phyloP scores from a whole-genome alignment of 2,888 invertebrate genomes.

The Coelinius sp. region DNA sequence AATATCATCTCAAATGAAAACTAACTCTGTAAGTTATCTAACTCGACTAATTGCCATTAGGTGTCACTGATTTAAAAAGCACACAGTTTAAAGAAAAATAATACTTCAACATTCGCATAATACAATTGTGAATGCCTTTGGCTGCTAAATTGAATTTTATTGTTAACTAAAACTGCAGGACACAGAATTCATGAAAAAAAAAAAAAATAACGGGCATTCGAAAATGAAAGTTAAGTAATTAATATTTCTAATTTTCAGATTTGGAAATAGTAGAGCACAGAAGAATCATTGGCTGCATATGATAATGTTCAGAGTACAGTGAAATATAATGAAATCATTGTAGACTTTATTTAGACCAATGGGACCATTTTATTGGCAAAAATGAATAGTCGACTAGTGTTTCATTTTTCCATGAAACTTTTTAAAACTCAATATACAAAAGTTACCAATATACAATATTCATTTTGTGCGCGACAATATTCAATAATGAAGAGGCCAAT shows the following conservation, averaged over 20 bases:
- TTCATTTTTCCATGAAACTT: neutral
- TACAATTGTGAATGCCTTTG: neutral
- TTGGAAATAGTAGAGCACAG: slow-evolving; percentile 58
- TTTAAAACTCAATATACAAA: slow-evolving; percentile 7
- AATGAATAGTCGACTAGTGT: slow-evolving; percentile 8
- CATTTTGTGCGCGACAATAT: slow-evolving; percentile 32
- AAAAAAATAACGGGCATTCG: too few relatives aligned
- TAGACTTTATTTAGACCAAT: slow-evolving; percentile 8
- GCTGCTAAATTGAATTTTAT: neutral
- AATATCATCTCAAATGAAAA: slow-evolving; percentile 42
- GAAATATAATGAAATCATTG: neutral
- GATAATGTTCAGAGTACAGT: slow-evolving; percentile 33
- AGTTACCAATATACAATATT: slow-evolving; percentile 15
- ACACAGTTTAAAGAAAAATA: neutral
- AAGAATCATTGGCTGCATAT: slow-evolving; percentile 65
- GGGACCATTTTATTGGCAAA: slow-evolving; percentile 9
- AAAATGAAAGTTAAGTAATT: slow-evolving; percentile 8
- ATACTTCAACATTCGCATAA: neutral
- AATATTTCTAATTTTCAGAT: slow-evolving; percentile 56
- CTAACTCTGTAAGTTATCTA: slow-evolving; percentile 58
- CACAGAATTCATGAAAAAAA: neutral
- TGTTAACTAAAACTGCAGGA: neutral
- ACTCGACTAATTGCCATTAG: slow-evolving; percentile 60
- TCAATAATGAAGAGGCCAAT: neutral
- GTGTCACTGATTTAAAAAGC: neutral